phyloP scores from a whole-genome alignment of 2,113 vertebrate species.

The Passer domesticus region DNA sequence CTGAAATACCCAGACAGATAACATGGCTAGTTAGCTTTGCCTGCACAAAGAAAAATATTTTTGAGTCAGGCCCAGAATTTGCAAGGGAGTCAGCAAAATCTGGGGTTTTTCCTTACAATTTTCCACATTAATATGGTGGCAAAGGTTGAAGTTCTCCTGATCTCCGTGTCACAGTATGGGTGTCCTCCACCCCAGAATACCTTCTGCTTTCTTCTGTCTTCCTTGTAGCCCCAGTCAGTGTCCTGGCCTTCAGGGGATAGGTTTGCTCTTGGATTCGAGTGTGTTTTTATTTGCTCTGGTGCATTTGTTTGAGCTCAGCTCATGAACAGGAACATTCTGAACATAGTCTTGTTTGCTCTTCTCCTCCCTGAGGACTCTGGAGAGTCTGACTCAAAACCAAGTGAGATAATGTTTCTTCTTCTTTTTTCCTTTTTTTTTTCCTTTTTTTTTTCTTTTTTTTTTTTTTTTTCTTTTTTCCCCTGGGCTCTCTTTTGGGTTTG shows the following conservation, averaged over 20 bases:
- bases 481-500: background rate
- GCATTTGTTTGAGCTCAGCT: conserved; percentile 31
- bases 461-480: fast-evolving
- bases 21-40: background rate
- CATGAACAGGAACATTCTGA: conserved; percentile 6
- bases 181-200: too few relatives aligned
- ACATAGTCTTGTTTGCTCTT: conserved; percentile 40
- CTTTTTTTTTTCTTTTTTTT: too few relatives aligned
- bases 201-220: background rate
- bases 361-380: conserved; percentile 52
- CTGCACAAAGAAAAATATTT: background rate
- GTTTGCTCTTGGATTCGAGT: background rate
- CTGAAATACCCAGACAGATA: background rate
- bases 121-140: background rate
- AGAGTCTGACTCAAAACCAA: conserved; percentile 62
- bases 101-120: background rate
- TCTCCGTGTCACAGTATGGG: fast-evolving
- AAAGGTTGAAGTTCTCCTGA: background rate
- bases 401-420: conserved; percentile 53
- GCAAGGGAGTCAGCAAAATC: background rate
- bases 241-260: background rate
- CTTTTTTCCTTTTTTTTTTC: background rate
- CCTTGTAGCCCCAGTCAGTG: background rate
- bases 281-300: conserved; percentile 15
- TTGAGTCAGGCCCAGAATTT: background rate